Conservation (phyloP, 2,797 vertebrate genomes). For the Eulemur coronatus region DNA sequence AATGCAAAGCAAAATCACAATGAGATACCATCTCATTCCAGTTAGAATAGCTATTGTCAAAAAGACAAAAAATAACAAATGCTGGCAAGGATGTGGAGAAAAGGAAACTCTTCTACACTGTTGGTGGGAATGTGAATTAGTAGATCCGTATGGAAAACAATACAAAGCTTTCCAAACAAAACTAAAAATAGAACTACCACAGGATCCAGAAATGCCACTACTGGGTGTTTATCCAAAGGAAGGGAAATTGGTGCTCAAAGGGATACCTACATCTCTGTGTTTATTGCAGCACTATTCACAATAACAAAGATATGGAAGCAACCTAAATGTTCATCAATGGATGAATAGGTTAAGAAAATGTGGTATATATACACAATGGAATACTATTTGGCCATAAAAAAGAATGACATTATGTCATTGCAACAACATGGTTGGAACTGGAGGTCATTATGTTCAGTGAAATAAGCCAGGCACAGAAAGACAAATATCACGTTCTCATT, state of each 20-base stretch:
- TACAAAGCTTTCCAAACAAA: not conserved
- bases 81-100: not conserved
- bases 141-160: not conserved
- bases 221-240: not conserved
- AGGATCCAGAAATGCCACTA: not conserved
- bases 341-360: not conserved
- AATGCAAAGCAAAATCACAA: not conserved
- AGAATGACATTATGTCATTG: not conserved
- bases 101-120: not conserved
- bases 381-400: not conserved
- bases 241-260: not conserved
- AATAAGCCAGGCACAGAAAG: not conserved
- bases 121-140: not conserved
- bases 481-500: not conserved
- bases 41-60: not conserved
- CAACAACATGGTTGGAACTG: not conserved
- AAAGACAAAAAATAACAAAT: not conserved
- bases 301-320: not conserved
- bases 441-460: not conserved
- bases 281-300: not conserved
- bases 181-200: not conserved
- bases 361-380: not conserved
- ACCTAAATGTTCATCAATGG: not conserved
- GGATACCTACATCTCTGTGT: not conserved
- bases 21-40: not conserved